Base-by-base conservation (phyloP, 2,888 invertebrate species). In the Galerucella nymphaeae region DNA sequence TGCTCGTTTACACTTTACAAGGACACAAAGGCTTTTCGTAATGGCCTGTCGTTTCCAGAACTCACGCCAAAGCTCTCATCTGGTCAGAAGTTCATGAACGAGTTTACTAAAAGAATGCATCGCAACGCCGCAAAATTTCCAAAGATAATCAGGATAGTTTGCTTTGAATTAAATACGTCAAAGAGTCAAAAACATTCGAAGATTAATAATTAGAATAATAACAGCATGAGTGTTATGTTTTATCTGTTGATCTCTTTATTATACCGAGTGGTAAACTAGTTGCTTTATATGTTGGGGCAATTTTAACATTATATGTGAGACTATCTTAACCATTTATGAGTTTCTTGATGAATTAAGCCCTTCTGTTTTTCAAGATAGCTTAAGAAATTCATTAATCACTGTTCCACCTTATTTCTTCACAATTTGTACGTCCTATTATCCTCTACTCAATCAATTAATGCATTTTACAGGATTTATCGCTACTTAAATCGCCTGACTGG, bases 21-120 rank as follows among this genome's bases (percentile, higher is more conserved):
- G 42, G 50, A 69, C 68, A 69, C 68, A 69, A 69, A 69, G 62
- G 68, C 50, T 61, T 53, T 20, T 53, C 68, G 61, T 69, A 69
- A 69, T 69, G 68, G 68, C 42, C 68, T 69, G 68, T 69, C 68
- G 61, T 69, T 62, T 61, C 16, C 68, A 69, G 68, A 62, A 69
- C 50, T 23, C 53, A 48, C 61, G 61, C 23, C 16, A n/a, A 16
- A 61, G 16, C 53, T 41, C 18, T 38, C n/a, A 18, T 38, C 38
- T 20, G 38, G 23, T 41, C 67, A 67, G 58, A 18, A 67, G 50
- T 45, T 67, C 59, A 59, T 61, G 67, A 59, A 61, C 59, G 50
- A 59, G 50, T 48, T 50, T 48, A 45, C 45, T 67, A 48, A 67
- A 67, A 67, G 67, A 67, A 67, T 67, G 48, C 45, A 14, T 30